phyloP scores from a whole-genome alignment of 2,888 invertebrate species.

The Hirudinaria manillensis region DNA sequence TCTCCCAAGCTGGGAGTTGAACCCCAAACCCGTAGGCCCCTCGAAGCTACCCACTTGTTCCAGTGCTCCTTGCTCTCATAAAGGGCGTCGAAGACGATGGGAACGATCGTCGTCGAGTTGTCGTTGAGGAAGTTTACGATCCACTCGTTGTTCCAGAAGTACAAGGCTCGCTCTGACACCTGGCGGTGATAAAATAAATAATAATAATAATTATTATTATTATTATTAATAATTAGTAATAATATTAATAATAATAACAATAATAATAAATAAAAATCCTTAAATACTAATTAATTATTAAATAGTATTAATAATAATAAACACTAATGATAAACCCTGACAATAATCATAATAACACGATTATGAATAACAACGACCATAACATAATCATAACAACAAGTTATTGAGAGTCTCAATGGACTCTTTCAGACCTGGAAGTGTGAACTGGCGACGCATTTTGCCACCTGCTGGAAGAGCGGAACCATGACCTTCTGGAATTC shows the following conservation, averaged over 20 bases:
- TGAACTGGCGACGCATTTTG: slow-evolving; percentile 97
- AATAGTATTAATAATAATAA: not conserved
- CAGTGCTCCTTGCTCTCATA: slow-evolving; percentile 98
- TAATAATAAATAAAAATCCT: not conserved
- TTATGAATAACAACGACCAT: not conserved
- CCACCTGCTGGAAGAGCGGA: slow-evolving; percentile 93
- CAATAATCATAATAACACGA: not conserved
- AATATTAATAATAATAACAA: not conserved
- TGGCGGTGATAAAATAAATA: slow-evolving; percentile 50
- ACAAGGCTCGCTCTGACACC: slow-evolving; percentile 97
- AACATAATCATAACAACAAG: no score
- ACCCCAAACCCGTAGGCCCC: not conserved
- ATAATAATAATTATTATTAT: slow-evolving; percentile 18
- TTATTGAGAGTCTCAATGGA: no score
- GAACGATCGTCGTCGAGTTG: slow-evolving; percentile 94
- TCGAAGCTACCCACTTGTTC: slow-evolving; percentile 67
- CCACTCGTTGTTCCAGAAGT: slow-evolving; percentile 99
- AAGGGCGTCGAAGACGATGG: slow-evolving; percentile 96
- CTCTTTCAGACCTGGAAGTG: slow-evolving; percentile 80
- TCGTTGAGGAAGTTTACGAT: slow-evolving; percentile 98
- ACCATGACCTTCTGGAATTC: slow-evolving; percentile 98
- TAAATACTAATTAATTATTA: not conserved
- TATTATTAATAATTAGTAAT: not conserved
- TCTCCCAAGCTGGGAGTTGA: no score
- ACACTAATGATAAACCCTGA: not conserved